A percentile compares a stretch with the other conserved stretches of the same genome.
These are phyloP conservation scores for Battus philenor DNA, from an alignment of 1,140 invertebrate genomes.

Conservation along the genomic window DNA sequence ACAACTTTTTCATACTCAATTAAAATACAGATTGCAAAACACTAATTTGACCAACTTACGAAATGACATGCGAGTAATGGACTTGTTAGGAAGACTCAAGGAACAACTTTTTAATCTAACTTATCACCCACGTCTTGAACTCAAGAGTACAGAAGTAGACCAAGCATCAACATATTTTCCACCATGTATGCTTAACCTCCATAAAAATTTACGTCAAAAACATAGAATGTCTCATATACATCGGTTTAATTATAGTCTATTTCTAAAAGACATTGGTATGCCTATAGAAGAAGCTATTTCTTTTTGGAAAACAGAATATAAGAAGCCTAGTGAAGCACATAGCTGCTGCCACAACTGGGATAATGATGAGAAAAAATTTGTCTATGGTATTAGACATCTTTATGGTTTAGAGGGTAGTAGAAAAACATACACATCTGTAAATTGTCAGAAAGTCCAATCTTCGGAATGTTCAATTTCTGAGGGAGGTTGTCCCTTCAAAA, in stretches of 20 bases:
- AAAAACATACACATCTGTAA: slow-evolving; percentile 78
- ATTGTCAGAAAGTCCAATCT: slow-evolving; percentile 74
- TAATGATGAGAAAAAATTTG: slow-evolving; percentile 78
- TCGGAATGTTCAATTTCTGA: slow-evolving; percentile 69
- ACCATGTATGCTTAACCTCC: slow-evolving; percentile 85
- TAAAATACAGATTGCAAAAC: slow-evolving; percentile 53
- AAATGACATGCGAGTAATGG: slow-evolving; percentile 67
- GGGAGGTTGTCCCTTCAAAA: slow-evolving; percentile 79
- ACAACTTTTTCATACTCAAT: slow-evolving; percentile 70
- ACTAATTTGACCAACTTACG: slow-evolving; percentile 39
- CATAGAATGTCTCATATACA: slow-evolving; percentile 86
- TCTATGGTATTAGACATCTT: slow-evolving; percentile 83
- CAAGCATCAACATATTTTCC: slow-evolving; percentile 79
- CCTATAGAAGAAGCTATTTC: slow-evolving; percentile 78
- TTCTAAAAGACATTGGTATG: slow-evolving; percentile 84
- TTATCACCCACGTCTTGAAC: slow-evolving; percentile 20
- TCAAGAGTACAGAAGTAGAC: slow-evolving; percentile 72
- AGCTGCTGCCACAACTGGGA: slow-evolving; percentile 80
- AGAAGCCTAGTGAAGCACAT: slow-evolving; percentile 68
- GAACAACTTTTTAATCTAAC: slow-evolving; percentile 25
- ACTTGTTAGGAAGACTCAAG: slow-evolving; percentile 56
- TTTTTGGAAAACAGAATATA: slow-evolving; percentile 83
- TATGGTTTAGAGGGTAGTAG: slow-evolving; percentile 83
- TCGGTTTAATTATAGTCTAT: slow-evolving; percentile 82
- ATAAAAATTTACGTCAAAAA: slow-evolving; percentile 77